phyloP scores from a whole-genome alignment of 2,113 vertebrate genomes.

The Cavia aperea region DNA sequence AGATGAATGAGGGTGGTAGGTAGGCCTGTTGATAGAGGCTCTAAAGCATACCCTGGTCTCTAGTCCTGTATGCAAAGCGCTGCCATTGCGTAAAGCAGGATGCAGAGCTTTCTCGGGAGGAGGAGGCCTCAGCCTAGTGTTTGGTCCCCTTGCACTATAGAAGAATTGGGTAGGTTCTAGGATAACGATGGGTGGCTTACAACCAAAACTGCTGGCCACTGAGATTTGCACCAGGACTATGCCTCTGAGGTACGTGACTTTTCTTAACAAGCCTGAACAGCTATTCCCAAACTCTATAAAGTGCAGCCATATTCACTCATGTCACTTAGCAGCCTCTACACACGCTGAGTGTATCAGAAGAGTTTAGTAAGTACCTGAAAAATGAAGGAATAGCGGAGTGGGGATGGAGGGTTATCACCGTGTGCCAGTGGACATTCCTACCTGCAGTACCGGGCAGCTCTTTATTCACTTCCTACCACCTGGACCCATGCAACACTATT shows the following conservation, averaged over 20 bases:
- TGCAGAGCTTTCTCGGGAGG: background rate
- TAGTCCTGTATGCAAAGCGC: background rate
- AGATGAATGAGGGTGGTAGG: too few relatives aligned
- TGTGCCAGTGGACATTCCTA: background rate
- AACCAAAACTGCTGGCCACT: background rate
- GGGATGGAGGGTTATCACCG: background rate
- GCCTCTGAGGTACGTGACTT: background rate
- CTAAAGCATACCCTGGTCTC: background rate
- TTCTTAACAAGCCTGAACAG: background rate
- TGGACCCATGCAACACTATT: background rate
- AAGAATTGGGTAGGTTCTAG: background rate
- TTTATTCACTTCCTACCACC: background rate
- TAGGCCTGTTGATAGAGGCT: background rate
- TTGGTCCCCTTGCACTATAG: background rate
- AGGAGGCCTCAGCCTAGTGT: background rate
- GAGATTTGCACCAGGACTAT: background rate
- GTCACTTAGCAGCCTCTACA: background rate
- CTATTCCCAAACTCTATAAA: background rate
- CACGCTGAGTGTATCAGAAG: background rate
- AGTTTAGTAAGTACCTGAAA: background rate
- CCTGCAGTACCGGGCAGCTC: rapidly evolving
- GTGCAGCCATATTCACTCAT: background rate
- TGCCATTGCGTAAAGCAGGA: background rate
- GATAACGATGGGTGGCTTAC: background rate
- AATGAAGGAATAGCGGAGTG: background rate